phyloP scores from a whole-genome alignment of 1,140 invertebrate genomes.

The Protaetia brevitarsis region DNA sequence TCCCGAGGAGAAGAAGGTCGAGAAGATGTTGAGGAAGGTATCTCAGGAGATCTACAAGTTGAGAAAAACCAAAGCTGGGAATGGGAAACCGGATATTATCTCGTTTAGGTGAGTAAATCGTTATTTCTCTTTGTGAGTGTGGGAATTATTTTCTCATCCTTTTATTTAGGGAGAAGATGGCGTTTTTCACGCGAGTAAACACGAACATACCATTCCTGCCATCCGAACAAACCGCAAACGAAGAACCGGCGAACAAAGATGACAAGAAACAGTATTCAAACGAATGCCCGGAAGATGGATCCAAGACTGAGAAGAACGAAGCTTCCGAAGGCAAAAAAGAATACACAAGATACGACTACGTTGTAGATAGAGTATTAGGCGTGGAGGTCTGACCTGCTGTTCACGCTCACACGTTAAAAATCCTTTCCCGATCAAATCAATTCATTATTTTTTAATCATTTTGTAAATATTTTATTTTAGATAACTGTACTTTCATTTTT shows the following conservation, averaged over 20 bases:
- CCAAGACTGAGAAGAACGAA: slow-evolving; percentile 19
- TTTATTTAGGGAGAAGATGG: slow-evolving; percentile 85
- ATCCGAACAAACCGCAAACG: too few species aligned
- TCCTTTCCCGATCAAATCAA: neutral
- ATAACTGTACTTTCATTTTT: too few species aligned
- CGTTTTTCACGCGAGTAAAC: slow-evolving; percentile 84
- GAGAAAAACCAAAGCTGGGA: slow-evolving; percentile 80
- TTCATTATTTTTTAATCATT: neutral
- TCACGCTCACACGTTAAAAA: neutral
- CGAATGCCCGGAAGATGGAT: neutral
- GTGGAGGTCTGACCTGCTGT: slow-evolving; percentile 60
- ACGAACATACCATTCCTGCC: slow-evolving; percentile 73
- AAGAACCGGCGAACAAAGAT: slow-evolving; percentile 49
- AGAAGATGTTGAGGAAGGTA: slow-evolving; percentile 80
- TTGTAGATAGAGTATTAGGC: slow-evolving; percentile 64
- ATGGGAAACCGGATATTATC: slow-evolving; percentile 84
- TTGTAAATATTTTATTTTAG: neutral
- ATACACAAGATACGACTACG: slow-evolving; percentile 59
- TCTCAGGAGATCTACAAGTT: slow-evolving; percentile 88
- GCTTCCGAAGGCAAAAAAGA: slow-evolving; percentile 21
- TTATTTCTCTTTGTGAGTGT: slow-evolving; percentile 23
- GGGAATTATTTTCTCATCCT: slow-evolving; percentile 29
- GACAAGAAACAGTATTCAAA: slow-evolving; percentile 7
- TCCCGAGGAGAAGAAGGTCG: slow-evolving; percentile 71
- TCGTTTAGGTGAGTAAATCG: slow-evolving; percentile 82